These are phyloP conservation scores for Chanos chanos DNA, from an alignment of 2,797 vertebrate species.

Conservation along the genomic window DNA sequence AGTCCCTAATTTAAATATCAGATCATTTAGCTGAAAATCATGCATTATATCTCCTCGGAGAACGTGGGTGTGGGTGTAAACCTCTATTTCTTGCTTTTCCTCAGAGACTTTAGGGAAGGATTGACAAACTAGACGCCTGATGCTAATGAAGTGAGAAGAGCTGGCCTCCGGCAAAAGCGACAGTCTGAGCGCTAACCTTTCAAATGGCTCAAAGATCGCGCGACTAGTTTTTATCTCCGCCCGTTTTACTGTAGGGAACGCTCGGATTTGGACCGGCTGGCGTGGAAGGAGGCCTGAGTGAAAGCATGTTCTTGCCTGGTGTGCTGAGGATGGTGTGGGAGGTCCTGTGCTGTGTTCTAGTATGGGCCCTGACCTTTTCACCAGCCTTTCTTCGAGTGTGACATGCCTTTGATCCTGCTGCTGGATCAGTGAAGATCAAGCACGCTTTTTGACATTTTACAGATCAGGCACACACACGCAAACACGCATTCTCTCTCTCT, in stretches of 20 bases:
- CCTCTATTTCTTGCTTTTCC: too few relatives aligned
- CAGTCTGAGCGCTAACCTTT: too few relatives aligned
- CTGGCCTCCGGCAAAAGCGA: too few relatives aligned
- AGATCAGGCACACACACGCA: neutral
- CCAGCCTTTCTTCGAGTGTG: neutral
- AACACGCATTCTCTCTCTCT: neutral
- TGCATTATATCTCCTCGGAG: too few relatives aligned
- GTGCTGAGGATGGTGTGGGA: neutral
- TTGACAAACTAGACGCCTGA: too few relatives aligned
- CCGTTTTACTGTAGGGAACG: constrained; percentile 13
- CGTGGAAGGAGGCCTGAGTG: constrained; percentile 17
- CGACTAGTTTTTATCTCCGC: neutral
- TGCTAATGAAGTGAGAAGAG: too few relatives aligned
- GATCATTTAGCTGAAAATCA: too few relatives aligned
- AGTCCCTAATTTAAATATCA: too few relatives aligned
- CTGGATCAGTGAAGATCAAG: constrained; percentile 2
- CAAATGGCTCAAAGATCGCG: too few relatives aligned
- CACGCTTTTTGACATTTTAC: constrained; percentile 33
- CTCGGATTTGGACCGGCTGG: neutral
- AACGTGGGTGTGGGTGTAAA: too few relatives aligned
- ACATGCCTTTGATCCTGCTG: constrained; percentile 38
- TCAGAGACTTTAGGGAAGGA: too few relatives aligned
- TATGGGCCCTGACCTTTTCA: constrained; percentile 22
- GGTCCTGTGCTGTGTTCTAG: constrained; percentile 12
- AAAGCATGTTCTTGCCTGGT: constrained; percentile 15